phyloP scores from a whole-genome alignment of 2,797 vertebrate species.

The Heliangelus exortis region DNA sequence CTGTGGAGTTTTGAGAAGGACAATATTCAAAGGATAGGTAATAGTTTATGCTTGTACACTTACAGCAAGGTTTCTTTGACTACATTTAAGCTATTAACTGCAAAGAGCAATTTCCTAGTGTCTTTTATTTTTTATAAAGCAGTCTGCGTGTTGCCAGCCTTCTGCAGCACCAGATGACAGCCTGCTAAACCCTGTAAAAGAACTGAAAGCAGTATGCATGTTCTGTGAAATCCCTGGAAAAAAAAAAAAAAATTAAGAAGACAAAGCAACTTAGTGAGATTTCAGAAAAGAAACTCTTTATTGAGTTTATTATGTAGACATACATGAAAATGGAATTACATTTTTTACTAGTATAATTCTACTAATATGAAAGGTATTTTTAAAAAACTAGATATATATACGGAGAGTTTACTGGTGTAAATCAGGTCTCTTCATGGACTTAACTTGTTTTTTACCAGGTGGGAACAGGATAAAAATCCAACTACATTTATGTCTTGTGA shows the following conservation, averaged over 20 bases:
- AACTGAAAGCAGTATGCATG: not conserved
- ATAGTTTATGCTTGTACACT: not conserved
- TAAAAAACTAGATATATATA: not conserved
- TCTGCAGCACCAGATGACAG: constrained; percentile 10
- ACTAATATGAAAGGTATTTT: not conserved
- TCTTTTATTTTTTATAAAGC: not conserved
- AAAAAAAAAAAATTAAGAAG: not conserved
- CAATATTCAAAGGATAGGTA: not conserved
- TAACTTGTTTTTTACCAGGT: not conserved
- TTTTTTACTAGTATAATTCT: not conserved
- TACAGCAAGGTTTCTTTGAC: not conserved
- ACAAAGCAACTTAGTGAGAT: not conserved
- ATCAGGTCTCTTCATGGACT: not conserved
- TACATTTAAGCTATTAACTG: not conserved
- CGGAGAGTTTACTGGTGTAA: not conserved
- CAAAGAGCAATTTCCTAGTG: not conserved
- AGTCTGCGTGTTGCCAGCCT: not conserved
- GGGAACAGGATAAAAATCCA: not conserved
- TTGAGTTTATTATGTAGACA: not conserved
- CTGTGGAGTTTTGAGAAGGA: not conserved
- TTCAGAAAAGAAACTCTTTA: not conserved
- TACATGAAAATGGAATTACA: not conserved
- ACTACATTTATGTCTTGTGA: not conserved
- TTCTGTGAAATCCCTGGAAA: not conserved
- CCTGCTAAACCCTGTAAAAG: not conserved